Base-by-base conservation (phyloP, 2,888 invertebrate genomes). In the Scaeva pyrastri region DNA sequence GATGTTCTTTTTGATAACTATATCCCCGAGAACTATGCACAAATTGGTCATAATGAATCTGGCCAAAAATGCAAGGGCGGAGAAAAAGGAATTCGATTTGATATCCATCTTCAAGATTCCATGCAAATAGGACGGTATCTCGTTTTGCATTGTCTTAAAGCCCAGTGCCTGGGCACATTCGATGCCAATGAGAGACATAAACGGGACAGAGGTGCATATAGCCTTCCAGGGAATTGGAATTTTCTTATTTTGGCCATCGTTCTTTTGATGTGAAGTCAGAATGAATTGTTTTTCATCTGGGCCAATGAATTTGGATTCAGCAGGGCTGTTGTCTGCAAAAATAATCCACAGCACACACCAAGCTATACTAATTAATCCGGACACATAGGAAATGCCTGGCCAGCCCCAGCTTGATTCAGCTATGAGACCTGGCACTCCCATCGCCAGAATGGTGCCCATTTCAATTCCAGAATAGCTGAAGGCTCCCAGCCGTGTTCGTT, bases 131-230 rank as follows among this genome's bases (percentile, higher is more conserved):
- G 94, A 94, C 0, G 96, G 96, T 88, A 95, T 94, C 90, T 96
- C 94, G 0, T 95, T 95, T 88, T 96, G 92, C 2, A 96, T 91
- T 0, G 95, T 95, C 93, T 95, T 95, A 89, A 94, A 95, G 0
- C 95, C 96, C 95, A 95, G 96, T 88, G 94, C 94, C 87, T 95
- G 94, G 0, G 94, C 94, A 93, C 89, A 95, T 95, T 0, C 94
- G 0, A 93, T 94, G 0, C 95, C 90, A 0, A 94, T 90, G 0
- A 91, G 56, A 0, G 90, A 89, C 93, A 94, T 94, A 90, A 96
- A 94, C 0, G 96, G 95, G 0, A 94, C 88, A 0, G 95, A 95
- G 0, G 94, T 94, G 19, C 94, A 90, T 19, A 96, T 95, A 11
- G 93, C 91, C 39, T 88, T 90, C 95, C 95, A 96, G 0, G 96